phyloP scores from a whole-genome alignment of 2,797 vertebrate species.

The Lerista edwardsae region DNA sequence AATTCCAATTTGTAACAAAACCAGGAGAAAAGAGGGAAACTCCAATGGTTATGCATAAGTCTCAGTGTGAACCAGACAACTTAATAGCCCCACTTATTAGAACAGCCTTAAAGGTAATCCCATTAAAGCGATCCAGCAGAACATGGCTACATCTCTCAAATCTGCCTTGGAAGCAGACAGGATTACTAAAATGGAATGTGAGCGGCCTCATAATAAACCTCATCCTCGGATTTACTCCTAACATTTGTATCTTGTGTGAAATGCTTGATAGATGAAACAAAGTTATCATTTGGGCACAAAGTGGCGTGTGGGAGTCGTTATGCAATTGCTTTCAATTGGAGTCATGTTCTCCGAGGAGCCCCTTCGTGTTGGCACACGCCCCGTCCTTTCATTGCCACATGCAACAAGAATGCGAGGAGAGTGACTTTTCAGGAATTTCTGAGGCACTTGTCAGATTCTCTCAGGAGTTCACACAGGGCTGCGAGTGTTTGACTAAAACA shows the following conservation, averaged over 20 bases:
- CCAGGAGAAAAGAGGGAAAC: constrained; percentile 61
- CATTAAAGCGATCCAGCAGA: constrained; percentile 72
- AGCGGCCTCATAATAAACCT: constrained; percentile 66
- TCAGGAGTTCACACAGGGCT: background rate
- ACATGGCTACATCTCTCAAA: constrained; percentile 68
- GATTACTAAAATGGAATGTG: constrained; percentile 65
- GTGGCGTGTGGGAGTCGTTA: background rate
- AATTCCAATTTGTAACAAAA: constrained; percentile 76
- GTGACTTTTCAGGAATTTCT: background rate
- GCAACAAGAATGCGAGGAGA: background rate
- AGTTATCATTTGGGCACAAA: fast-evolving
- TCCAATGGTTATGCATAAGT: constrained; percentile 63
- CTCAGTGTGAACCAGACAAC: constrained; percentile 63
- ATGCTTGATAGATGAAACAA: fast-evolving
- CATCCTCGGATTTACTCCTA: constrained; percentile 9
- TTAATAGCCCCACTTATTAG: constrained; percentile 75
- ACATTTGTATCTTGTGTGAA: background rate
- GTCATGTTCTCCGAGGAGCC: background rate
- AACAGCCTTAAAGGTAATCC: constrained; percentile 75
- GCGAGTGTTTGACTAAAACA: background rate
- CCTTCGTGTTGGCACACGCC: background rate
- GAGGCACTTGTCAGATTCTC: background rate
- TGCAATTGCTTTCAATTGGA: background rate
- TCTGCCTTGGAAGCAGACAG: constrained; percentile 68
- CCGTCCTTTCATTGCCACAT: constrained; percentile 5